Evolutionary conservation across 2,113 vertebrate genomes (phyloP).

Genomic region (Strix uralensis): DNA sequence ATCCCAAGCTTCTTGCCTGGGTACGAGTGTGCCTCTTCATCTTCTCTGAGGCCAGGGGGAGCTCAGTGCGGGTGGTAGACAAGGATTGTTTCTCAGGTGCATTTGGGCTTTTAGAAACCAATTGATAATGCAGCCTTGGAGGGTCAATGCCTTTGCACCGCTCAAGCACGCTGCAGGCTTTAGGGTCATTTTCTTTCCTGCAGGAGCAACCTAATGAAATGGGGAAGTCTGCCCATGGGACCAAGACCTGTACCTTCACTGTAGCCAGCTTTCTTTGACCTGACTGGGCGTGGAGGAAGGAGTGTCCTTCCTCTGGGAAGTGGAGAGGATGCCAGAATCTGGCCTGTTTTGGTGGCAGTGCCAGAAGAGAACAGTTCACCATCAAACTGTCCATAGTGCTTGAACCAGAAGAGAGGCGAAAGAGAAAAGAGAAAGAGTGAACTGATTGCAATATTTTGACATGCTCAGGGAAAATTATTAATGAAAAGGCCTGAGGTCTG

Average conservation of each 20-base stretch:
- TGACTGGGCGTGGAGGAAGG: background rate
- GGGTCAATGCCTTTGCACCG: background rate
- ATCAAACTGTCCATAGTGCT: background rate
- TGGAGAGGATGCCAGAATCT: background rate
- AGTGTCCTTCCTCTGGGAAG: background rate
- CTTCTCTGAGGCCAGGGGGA: background rate
- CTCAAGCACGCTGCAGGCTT: background rate
- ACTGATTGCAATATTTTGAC: background rate
- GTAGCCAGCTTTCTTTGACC: background rate
- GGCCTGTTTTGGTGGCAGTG: background rate
- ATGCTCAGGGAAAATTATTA: slow-evolving; percentile 2
- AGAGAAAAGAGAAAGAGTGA: background rate
- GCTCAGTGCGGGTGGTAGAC: background rate
- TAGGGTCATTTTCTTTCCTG: background rate
- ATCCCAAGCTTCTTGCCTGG: background rate
- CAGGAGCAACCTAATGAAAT: background rate
- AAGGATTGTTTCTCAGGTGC: background rate
- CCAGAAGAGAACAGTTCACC: background rate
- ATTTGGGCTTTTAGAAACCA: background rate
- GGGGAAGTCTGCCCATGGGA: background rate
- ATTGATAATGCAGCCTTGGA: background rate
- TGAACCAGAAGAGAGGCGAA: background rate
- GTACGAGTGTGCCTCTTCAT: rapidly evolving
- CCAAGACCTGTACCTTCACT: background rate
- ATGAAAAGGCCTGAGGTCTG: slow-evolving; percentile 50